phyloP scores from a whole-genome alignment of 2,888 invertebrate species.

The Polydrusus tereticollis region DNA sequence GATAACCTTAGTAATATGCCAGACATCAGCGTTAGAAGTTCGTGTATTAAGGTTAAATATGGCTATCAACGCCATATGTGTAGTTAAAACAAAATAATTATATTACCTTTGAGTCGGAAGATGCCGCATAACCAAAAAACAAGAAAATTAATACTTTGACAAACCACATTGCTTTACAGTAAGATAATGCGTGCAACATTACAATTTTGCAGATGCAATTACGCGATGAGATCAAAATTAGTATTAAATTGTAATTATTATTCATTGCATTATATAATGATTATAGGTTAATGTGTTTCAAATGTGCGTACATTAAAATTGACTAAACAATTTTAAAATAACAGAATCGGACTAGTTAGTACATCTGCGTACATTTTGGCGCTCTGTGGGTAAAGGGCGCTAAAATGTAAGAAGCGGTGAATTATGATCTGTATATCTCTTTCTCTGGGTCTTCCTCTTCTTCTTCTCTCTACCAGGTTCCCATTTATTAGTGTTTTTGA shows the following conservation, averaged over 20 bases:
- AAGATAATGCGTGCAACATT: background rate
- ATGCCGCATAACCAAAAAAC: background rate
- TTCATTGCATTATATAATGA: background rate
- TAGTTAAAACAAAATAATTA: background rate
- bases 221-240: background rate
- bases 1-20: too few relatives aligned
- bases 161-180: background rate
- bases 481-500: too few relatives aligned
- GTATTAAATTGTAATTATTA: background rate
- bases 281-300: background rate
- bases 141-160: background rate
- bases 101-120: background rate
- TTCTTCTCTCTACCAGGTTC: too few relatives aligned
- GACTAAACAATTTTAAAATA: background rate
- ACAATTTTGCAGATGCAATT: background rate
- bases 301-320: background rate
- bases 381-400: too few relatives aligned
- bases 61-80: too few relatives aligned
- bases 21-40: too few relatives aligned
- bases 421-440: too few relatives aligned
- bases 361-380: too few relatives aligned
- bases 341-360: background rate
- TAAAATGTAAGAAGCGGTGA: too few relatives aligned
- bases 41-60: too few relatives aligned
- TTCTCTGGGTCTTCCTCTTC: too few relatives aligned